Base-by-base conservation (phyloP, 2,113 vertebrate species). In the Bostrychus sinensis region DNA sequence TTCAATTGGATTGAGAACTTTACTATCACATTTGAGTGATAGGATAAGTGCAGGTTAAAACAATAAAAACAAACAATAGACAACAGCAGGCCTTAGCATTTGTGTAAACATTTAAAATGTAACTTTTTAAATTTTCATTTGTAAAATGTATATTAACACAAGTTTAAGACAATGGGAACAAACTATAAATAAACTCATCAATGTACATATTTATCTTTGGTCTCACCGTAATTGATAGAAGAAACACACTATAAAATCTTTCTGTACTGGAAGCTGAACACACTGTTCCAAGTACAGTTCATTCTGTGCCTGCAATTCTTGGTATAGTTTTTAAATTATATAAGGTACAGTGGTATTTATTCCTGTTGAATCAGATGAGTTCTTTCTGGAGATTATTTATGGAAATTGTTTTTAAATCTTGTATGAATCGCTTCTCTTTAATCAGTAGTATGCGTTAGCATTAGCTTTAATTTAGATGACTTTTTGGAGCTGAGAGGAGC, bases 361-460 rank as follows among this genome's bases (percentile, higher is more conserved):
- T 12, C 22, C 17, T 46, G 20, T 10, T 25, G 19, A 48, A 14
- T 17, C 6, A 26, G 1, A n/a, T 6, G 19, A 55, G 30, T 26
- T 16, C 0, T 20, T 7, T 30, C 45, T n/a, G n/a, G n/a, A n/a
- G n/a, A n/a, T n/a, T n/a, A n/a, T n/a, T n/a, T n/a, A 9, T 7
- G 3, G 38, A 10, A 6, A 3, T 32, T 11, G 20, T 1, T 37
- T 19, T 13, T 22, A 64, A 28, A 7, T 5, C 3, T 32, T 20
- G 1, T 23, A 5, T 11, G 13, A 25, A 7, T 12, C 8, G 19
- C 25, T 32, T 7, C 22, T 43, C 10, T 65, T 0, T 16, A 28
- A 30, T 46, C 41, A 59, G 19, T 36, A 16, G 38, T 46, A 81
- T 70, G 75, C 75, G 11, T 81, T 81, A 65, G 72, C 76, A 34